Percentiles rank a stretch among this genome's conserved stretches.
Evolutionary conservation across 1,140 invertebrate genomes (phyloP).

Genomic region (Periplaneta americana): DNA sequence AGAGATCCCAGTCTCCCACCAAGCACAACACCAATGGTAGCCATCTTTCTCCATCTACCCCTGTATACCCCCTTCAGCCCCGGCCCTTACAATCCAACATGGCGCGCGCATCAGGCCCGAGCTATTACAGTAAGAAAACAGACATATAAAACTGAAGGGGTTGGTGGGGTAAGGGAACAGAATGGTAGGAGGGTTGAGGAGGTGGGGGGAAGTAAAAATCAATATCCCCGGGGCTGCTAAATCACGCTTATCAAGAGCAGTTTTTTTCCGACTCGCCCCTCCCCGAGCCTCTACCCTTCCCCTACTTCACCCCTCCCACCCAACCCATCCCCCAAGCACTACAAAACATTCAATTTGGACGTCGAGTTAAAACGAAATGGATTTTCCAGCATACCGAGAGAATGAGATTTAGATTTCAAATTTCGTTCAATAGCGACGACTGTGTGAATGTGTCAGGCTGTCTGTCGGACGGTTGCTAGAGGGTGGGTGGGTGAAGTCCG

Average conservation of each 20-base stretch:
- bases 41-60: conserved; percentile 20
- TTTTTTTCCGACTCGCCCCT: conserved; percentile 38
- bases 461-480: conserved; percentile 4
- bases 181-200: conserved; percentile 31
- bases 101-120: conserved; percentile 27
- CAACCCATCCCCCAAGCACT: conserved; percentile 25
- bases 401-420: conserved; percentile 23
- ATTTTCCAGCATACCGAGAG: conserved; percentile 31
- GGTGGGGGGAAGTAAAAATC: conserved; percentile 52
- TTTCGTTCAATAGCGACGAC: conserved; percentile 19
- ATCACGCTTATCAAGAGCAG: conserved; percentile 65
- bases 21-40: conserved; percentile 14
- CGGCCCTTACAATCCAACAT: conserved; percentile 21
- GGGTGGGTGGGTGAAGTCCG: neutral
- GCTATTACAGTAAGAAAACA: conserved; percentile 44
- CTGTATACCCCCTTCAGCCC: conserved; percentile 16
- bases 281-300: conserved; percentile 9
- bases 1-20: conserved; percentile 7
- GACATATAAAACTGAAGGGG: conserved; percentile 43
- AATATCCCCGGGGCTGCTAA: conserved; percentile 65
- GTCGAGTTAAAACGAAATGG: conserved; percentile 40
- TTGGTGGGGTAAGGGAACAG: conserved; percentile 14
- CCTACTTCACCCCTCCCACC: neutral
- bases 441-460: conserved; percentile 3
- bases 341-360: conserved; percentile 42